Conservation (phyloP, 2,113 vertebrate genomes). For the Agapornis roseicollis region DNA sequence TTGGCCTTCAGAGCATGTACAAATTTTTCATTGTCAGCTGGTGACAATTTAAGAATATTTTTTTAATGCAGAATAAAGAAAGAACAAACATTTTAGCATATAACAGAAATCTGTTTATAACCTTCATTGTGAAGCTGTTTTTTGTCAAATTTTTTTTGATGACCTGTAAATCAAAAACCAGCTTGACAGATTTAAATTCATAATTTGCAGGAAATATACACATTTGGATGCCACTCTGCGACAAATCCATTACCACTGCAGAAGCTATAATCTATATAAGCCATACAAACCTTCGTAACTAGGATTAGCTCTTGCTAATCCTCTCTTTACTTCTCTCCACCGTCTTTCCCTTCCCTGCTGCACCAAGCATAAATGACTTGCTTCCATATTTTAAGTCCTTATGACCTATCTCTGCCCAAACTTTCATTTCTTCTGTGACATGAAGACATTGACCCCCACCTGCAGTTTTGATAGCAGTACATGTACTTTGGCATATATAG, state of each 20-base stretch:
- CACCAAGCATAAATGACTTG: neutral
- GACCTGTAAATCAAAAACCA: constrained; percentile 2
- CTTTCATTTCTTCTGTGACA: neutral
- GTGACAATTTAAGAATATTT: neutral
- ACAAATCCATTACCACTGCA: constrained; percentile 30
- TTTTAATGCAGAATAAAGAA: neutral
- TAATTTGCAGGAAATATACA: neutral
- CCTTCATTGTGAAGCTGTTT: neutral
- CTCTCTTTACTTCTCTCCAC: neutral
- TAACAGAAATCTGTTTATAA: neutral
- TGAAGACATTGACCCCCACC: neutral
- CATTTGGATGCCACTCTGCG: constrained; percentile 16
- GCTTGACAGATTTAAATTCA: constrained; percentile 7
- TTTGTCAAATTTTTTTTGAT: constrained; percentile 6
- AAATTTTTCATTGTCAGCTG: neutral
- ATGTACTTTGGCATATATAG: neutral
- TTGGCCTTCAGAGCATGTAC: neutral
- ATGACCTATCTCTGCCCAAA: neutral
- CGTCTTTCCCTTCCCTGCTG: neutral
- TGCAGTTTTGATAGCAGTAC: neutral
- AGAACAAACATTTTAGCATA: neutral
- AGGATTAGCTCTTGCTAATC: constrained; percentile 50
- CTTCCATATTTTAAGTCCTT: constrained; percentile 2
- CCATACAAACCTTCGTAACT: constrained; percentile 28
- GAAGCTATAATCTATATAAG: constrained; percentile 31